These are phyloP conservation scores for Madoqua kirkii DNA, from an alignment of 2,113 vertebrate genomes.

Conservation along the genomic window DNA sequence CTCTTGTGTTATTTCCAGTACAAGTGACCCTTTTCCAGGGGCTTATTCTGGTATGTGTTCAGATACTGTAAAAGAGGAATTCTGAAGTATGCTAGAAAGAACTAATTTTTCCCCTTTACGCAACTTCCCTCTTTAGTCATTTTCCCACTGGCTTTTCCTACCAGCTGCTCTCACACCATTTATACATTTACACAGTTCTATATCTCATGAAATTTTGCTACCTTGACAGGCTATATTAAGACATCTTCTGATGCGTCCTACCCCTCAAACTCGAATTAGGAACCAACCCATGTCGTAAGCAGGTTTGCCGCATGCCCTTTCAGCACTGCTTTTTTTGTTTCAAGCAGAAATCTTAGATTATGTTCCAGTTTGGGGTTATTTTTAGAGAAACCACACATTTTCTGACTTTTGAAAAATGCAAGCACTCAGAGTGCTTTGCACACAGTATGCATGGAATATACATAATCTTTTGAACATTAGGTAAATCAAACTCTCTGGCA, in stretches of 20 bases:
- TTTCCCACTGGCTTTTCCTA: neutral
- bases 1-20: neutral
- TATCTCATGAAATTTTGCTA: neutral
- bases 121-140: neutral
- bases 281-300: neutral
- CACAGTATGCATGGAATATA: neutral
- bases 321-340: neutral
- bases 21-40: neutral
- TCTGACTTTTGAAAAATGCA: slow-evolving; percentile 21
- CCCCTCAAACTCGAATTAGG: neutral
- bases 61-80: neutral
- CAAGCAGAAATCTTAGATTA: slow-evolving; percentile 20
- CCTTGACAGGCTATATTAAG: neutral
- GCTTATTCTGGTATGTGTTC: neutral
- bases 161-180: neutral
- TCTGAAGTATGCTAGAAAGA: neutral
- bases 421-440: neutral
- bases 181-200: neutral
- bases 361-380: neutral
- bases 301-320: neutral
- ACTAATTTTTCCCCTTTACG: neutral
- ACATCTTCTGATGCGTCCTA: neutral
- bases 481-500: neutral
- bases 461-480: neutral
- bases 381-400: neutral